phyloP scores from a whole-genome alignment of 1,140 invertebrate genomes.

The Drosophila jambulina region DNA sequence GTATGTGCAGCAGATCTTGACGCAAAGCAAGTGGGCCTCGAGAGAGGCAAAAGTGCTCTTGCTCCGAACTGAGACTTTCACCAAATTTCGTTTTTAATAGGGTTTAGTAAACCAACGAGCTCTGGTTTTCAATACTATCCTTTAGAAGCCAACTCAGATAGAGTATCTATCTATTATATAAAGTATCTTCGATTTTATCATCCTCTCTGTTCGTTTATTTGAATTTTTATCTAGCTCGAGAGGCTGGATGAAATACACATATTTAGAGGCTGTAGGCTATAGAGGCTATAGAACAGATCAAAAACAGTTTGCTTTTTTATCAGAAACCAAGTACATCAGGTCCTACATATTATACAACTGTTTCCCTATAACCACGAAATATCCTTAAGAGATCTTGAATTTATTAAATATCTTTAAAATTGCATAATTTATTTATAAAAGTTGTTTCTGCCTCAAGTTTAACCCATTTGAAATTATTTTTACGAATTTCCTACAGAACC shows the following conservation, averaged over 20 bases:
- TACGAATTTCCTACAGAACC: not conserved
- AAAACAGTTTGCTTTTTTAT: not conserved
- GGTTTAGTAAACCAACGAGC: too few species aligned
- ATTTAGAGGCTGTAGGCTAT: too few species aligned
- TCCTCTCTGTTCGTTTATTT: not conserved
- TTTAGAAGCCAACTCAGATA: not conserved
- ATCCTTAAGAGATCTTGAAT: not conserved
- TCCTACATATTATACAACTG: too few species aligned
- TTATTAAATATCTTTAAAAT: not conserved
- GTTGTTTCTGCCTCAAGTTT: not conserved
- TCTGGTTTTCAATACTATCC: not conserved
- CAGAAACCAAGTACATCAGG: not conserved
- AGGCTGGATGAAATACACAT: not conserved
- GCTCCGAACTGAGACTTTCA: not conserved
- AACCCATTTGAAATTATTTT: not conserved
- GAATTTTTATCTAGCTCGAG: not conserved
- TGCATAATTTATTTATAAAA: not conserved
- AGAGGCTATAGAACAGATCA: not conserved
- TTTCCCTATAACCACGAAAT: too few species aligned
- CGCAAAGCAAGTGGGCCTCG: not conserved
- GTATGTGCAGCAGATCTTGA: not conserved
- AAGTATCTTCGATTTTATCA: not conserved
- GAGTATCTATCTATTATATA: too few species aligned
- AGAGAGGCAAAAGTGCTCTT: not conserved
- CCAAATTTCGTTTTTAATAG: too few species aligned